Base-by-base conservation (phyloP, 2,113 vertebrate genomes). In the Pelusios castaneus region DNA sequence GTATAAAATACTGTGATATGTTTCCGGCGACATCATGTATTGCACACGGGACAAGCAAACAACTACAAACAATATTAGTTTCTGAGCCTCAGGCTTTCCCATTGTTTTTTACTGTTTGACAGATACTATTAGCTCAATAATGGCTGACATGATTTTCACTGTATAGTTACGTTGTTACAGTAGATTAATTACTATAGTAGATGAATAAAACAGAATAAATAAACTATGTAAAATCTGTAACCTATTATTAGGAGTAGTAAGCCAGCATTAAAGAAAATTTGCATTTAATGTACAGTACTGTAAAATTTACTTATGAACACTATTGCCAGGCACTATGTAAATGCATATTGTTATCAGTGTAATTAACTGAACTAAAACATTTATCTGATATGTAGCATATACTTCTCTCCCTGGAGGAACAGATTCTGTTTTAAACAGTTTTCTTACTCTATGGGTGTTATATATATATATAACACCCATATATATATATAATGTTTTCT, bases 331-430 rank as follows among this genome's bases (percentile, higher is more conserved):
- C 84, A 91, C 83, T 85, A 21, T 54, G 56, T 73, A 83, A 60
- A 47, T 91, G 55, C 89, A 56, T 82, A 79, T 92, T 95, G 90
- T 92, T 94, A 27, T 70, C 87, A 84, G 67, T 91, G 86, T 94
- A 95, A 96, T 94, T 96, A 95, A 89, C 81, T 90, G 84, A 96
- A 93, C 92, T 85, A 45, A 80, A 94, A 92, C 60, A 80, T 83
- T 73, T 27, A 16, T 89, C 73, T 95, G 89, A 92, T 94, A 84
- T 76, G 91, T 54, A 25, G 51, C 51, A 49, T 45, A 54, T 75
- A 92, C 55, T 43, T 82, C 79, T 85, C 78, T 91, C 49, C 73
- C 82, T 92, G 67, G 80, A 95, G 86, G 81, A 95, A 87, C 0
- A 95, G 73, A 80, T 94, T 78, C 43, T 51, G 80, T 63, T 87